These are phyloP conservation scores for Mus musculus DNA, from an alignment of 2,113 vertebrate genomes.

Conservation along the genomic window GRCm39 chr2:58188501-58189000, in stretches of 20 bases:
- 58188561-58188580: neutral
- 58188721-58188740: neutral
- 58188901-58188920: neutral
- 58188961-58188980: neutral
- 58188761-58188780: conserved; percentile 17
- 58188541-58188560: neutral
- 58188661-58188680: conserved; percentile 33
- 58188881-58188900: neutral
- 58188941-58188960: neutral
- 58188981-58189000: neutral
- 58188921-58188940: neutral
- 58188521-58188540: neutral
- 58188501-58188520: neutral
- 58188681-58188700: conserved; percentile 15
- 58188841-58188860: neutral
- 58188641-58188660: conserved; percentile 1
- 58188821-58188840: neutral
- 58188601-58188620: neutral
- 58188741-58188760: neutral
- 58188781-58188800: neutral
- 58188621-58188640: neutral
- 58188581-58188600: neutral
- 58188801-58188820: neutral
- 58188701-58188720: conserved; percentile 24
- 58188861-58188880: neutral